phyloP scores from a whole-genome alignment of 2,888 invertebrate genomes.

The Drosophila antonietae region DNA sequence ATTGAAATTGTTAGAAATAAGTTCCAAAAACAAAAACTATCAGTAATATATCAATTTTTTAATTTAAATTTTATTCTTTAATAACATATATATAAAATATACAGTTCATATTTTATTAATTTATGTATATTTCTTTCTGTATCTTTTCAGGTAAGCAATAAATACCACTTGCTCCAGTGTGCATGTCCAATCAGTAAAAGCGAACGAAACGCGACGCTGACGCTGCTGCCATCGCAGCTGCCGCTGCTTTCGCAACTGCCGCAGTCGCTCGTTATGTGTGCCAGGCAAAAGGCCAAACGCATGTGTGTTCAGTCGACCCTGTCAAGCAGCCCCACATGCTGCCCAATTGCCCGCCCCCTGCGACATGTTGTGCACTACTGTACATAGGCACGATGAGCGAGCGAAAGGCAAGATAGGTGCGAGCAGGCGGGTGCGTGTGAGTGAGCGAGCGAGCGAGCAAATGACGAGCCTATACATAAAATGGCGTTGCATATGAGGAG shows the following conservation, averaged over 20 bases:
- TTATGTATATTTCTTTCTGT: background rate
- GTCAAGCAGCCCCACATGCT: slow-evolving; percentile 32
- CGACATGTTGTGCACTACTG: slow-evolving; percentile 39
- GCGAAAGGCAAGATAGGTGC: slow-evolving; percentile 32
- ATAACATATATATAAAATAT: no score
- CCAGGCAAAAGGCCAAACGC: slow-evolving; percentile 78
- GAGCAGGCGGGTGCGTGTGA: slow-evolving; percentile 8
- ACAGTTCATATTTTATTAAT: background rate
- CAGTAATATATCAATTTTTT: no score
- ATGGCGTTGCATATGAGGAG: slow-evolving; percentile 66
- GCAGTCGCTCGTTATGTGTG: slow-evolving; percentile 63
- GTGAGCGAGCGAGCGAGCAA: slow-evolving; percentile 41
- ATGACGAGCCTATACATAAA: slow-evolving; percentile 71
- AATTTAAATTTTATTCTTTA: no score
- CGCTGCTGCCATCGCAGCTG: slow-evolving; percentile 25
- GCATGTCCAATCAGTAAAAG: slow-evolving; percentile 58
- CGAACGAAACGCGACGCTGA: slow-evolving; percentile 60
- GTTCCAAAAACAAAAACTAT: no score
- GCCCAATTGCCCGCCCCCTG: slow-evolving; percentile 5
- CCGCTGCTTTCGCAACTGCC: slow-evolving; percentile 27
- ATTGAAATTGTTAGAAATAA: no score
- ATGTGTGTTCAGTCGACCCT: slow-evolving; percentile 60
- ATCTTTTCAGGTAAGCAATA: slow-evolving; percentile 14
- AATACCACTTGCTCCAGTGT: slow-evolving; percentile 40
- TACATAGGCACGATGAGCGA: slow-evolving; percentile 45